phyloP scores from a whole-genome alignment of 2,797 vertebrate species.

The Alca torda region DNA sequence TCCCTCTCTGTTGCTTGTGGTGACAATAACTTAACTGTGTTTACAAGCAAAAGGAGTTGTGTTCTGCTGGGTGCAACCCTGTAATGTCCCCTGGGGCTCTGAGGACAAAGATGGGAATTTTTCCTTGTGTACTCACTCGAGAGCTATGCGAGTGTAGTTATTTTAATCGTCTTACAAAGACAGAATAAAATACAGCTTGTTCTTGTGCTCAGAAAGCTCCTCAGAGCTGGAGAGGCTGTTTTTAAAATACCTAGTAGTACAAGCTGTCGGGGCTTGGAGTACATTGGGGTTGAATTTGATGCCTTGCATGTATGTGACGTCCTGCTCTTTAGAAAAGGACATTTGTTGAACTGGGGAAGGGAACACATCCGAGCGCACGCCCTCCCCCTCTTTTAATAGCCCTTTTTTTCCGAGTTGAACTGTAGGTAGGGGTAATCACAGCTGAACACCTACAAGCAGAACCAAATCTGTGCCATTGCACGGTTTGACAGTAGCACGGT shows the following conservation, averaged over 20 bases:
- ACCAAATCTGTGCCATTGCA: not conserved
- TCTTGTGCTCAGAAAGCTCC: constrained; percentile 18
- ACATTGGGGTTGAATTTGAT: not conserved
- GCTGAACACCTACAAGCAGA: not conserved
- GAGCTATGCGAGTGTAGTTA: constrained; percentile 6
- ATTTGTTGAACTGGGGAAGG: not conserved
- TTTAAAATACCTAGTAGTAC: not conserved
- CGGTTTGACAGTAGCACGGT: not conserved
- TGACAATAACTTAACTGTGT: constrained; percentile 11
- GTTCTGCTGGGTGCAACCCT: not conserved
- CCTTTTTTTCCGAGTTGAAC: not conserved
- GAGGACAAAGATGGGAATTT: constrained; percentile 37
- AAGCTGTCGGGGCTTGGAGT: not conserved
- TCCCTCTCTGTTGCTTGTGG: not conserved
- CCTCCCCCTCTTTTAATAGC: not conserved
- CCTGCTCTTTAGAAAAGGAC: not conserved
- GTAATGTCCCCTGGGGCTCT: not conserved
- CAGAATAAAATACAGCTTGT: not conserved
- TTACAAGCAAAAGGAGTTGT: constrained; percentile 19
- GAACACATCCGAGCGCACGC: not conserved
- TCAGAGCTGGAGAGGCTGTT: constrained; percentile 7
- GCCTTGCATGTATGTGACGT: not conserved
- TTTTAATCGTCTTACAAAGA: constrained; percentile 23
- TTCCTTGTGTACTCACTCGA: not conserved
- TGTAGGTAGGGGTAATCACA: not conserved